Evolutionary conservation across 2,888 invertebrate species (phyloP).

Genomic region (Trissoscelio sp.): DNA sequence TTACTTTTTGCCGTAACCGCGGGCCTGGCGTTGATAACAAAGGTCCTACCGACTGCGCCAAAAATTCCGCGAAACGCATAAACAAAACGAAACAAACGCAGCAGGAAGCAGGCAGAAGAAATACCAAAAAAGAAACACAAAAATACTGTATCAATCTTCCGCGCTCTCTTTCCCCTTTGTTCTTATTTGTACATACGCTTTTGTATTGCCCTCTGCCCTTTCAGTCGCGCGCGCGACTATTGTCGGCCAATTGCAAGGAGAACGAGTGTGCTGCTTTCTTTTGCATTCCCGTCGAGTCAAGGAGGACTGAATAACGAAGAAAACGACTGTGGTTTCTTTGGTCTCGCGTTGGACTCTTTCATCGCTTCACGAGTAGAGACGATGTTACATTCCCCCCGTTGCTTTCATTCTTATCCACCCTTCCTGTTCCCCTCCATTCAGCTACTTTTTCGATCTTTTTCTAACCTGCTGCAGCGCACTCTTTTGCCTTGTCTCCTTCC

Average conservation of each 20-base stretch:
- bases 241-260: conserved; percentile 74
- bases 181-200: conserved; percentile 62
- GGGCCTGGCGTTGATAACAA: conserved; percentile 18
- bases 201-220: conserved; percentile 37
- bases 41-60: conserved; percentile 24
- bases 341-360: conserved; percentile 71
- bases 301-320: conserved; percentile 70
- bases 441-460: no score
- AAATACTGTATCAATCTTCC: conserved; percentile 53
- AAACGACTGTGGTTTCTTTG: conserved; percentile 73
- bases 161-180: conserved; percentile 40
- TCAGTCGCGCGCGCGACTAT: conserved; percentile 62
- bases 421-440: no score
- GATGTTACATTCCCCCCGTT: conserved; percentile 58
- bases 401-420: conserved; percentile 58
- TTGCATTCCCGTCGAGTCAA: conserved; percentile 59
- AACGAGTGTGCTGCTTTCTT: conserved; percentile 65
- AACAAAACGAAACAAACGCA: conserved; percentile 26
- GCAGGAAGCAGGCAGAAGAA: conserved; percentile 16
- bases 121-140: conserved; percentile 26
- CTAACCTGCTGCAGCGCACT: no score
- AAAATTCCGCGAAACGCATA: conserved; percentile 31
- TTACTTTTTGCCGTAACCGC: conserved; percentile 11
- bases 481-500: neutral
- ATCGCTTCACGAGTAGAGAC: conserved; percentile 69